Conservation (phyloP, 2,113 vertebrate species). For the Phocoena phocoena region DNA sequence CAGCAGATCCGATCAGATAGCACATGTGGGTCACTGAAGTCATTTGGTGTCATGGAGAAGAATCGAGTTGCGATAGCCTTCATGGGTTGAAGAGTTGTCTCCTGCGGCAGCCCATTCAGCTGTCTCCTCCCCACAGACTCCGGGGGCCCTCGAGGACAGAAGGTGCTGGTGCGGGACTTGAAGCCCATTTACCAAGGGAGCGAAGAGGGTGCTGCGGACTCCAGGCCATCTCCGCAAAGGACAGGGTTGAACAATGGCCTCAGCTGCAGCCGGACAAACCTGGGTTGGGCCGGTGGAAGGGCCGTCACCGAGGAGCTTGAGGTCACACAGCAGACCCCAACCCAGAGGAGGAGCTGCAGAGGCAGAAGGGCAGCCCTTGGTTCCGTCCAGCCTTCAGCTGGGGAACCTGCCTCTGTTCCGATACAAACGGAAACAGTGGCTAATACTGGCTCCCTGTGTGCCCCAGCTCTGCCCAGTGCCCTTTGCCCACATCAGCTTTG, state of each 20-base stretch:
- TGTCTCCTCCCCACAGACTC: rapidly evolving
- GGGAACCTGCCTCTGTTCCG: not conserved
- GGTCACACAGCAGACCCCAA: not conserved
- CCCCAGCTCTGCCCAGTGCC: rapidly evolving
- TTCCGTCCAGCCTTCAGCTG: not conserved
- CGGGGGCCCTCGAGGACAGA: not conserved
- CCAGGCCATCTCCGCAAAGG: not conserved
- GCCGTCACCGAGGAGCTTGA: rapidly evolving
- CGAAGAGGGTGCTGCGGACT: not conserved
- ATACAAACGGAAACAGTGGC: not conserved
- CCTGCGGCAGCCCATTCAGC: not conserved
- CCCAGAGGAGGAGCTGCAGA: not conserved
- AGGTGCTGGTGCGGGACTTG: not conserved
- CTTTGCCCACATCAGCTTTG: not conserved
- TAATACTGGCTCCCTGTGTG: rapidly evolving
- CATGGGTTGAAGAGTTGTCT: rapidly evolving
- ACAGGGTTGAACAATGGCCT: not conserved
- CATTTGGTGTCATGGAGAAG: not conserved
- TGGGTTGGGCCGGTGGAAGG: rapidly evolving
- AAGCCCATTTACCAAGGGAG: not conserved
- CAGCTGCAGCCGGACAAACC: too few relatives aligned
- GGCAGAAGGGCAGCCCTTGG: too few relatives aligned
- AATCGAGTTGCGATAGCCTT: too few relatives aligned
- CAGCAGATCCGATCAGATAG: rapidly evolving
- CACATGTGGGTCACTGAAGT: not conserved